These are phyloP conservation scores for Melanchra persicariae DNA, from an alignment of 2,888 invertebrate genomes.

Conservation along the genomic window DNA sequence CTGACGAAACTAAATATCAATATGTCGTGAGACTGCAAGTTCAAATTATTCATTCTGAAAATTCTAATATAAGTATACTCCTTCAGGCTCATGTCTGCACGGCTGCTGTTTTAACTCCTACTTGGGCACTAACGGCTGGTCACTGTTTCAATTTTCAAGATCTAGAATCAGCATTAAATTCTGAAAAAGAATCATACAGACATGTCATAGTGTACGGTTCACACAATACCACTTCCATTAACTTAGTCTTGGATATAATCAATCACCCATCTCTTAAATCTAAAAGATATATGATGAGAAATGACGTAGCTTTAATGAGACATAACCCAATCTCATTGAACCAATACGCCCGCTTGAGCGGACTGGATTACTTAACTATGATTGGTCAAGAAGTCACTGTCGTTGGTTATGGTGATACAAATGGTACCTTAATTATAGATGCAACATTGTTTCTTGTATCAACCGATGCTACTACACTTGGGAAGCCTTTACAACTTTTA, in stretches of 20 bases:
- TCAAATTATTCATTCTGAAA: not conserved
- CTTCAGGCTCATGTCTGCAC: constrained; percentile 24
- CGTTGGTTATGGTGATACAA: constrained; percentile 35
- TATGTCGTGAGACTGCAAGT: constrained; percentile 36
- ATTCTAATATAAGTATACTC: fast-evolving
- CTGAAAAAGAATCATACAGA: fast-evolving
- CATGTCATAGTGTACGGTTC: constrained; percentile 11
- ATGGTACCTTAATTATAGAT: fast-evolving
- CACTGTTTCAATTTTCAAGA: constrained; percentile 5
- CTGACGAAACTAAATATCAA: constrained; percentile 25
- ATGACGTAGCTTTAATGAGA: constrained; percentile 40
- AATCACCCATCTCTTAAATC: constrained; percentile 1
- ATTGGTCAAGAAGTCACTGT: constrained; percentile 35
- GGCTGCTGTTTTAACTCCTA: constrained; percentile 10
- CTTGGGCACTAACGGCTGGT: constrained; percentile 39
- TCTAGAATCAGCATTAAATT: not conserved
- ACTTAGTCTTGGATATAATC: not conserved
- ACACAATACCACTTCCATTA: fast-evolving
- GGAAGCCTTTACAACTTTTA: constrained; percentile 37
- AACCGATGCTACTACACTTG: not conserved
- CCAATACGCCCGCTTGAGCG: constrained; percentile 39
- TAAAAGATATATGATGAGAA: not conserved
- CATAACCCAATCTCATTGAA: constrained; percentile 24
- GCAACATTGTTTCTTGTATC: fast-evolving
- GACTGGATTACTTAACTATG: constrained; percentile 26